Percentiles rank a stretch among this genome's conserved stretches.
Conservation (phyloP, 2,888 invertebrate genomes). For the Portevinia maculata region DNA sequence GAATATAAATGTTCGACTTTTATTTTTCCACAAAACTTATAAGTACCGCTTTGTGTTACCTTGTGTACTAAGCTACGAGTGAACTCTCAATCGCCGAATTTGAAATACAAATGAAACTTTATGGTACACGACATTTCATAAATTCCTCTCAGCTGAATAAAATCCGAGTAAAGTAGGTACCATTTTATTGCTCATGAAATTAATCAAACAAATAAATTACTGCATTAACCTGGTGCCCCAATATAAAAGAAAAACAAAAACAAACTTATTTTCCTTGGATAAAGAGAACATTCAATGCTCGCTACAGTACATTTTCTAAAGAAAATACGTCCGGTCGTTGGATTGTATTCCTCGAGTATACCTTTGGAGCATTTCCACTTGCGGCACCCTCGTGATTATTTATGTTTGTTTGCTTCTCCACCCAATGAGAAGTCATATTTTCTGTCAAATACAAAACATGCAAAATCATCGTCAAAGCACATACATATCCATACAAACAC, state of each 20-base stretch:
- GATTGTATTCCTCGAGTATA: too few species aligned
- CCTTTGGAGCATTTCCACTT: background rate
- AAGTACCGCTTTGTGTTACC: too few species aligned
- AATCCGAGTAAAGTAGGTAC: background rate
- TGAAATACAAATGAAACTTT: too few species aligned
- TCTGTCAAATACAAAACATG: constrained; percentile 41
- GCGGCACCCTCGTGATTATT: constrained; percentile 7
- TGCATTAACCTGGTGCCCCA: constrained; percentile 16
- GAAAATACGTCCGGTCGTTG: background rate
- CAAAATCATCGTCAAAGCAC: constrained; percentile 50
- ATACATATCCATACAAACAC: constrained; percentile 18
- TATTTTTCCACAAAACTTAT: too few species aligned
- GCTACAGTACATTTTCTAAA: background rate
- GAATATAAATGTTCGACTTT: too few species aligned
- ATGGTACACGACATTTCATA: too few species aligned
- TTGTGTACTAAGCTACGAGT: too few species aligned
- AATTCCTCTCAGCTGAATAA: background rate
- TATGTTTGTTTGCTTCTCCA: constrained; percentile 12
- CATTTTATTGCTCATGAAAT: background rate
- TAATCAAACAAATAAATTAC: constrained; percentile 41
- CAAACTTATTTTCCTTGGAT: constrained; percentile 15
- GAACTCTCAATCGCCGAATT: too few species aligned
- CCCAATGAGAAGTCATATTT: constrained; percentile 1
- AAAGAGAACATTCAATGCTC: background rate
- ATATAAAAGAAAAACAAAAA: background rate